Conservation (phyloP, 2,888 invertebrate genomes). For the Sisyra nigra region DNA sequence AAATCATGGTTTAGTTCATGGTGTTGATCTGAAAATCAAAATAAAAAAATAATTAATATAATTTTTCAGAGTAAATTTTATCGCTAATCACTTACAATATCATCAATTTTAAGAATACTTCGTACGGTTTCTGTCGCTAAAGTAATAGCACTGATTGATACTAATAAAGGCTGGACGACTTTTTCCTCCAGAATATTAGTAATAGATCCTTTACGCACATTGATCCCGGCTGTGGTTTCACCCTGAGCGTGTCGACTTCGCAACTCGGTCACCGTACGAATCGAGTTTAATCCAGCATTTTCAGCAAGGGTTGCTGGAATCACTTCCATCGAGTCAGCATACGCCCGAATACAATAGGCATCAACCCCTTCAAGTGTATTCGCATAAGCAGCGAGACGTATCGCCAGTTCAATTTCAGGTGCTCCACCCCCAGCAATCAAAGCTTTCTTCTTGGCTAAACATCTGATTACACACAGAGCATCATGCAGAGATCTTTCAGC, state of each 20-base stretch:
- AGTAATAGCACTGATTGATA: slow-evolving; percentile 82
- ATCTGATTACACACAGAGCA: slow-evolving; percentile 82
- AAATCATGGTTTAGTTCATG: slow-evolving; percentile 8
- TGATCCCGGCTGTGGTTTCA: slow-evolving; percentile 80
- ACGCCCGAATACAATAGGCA: slow-evolving; percentile 89
- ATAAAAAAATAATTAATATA: background rate
- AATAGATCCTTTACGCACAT: slow-evolving; percentile 90
- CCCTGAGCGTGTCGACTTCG: slow-evolving; percentile 84
- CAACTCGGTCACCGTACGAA: slow-evolving; percentile 82
- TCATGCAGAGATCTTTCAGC: slow-evolving; percentile 72
- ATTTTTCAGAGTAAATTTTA: slow-evolving; percentile 9
- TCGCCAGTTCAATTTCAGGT: slow-evolving; percentile 88
- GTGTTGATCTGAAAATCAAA: slow-evolving; percentile 10
- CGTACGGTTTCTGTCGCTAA: slow-evolving; percentile 94
- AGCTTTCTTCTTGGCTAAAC: slow-evolving; percentile 85
- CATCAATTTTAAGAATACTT: slow-evolving; percentile 97
- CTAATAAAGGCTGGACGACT: slow-evolving; percentile 93
- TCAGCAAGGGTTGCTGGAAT: slow-evolving; percentile 84
- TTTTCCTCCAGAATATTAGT: slow-evolving; percentile 95
- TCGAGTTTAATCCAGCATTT: slow-evolving; percentile 45
- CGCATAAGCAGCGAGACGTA: slow-evolving; percentile 65
- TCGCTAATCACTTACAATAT: slow-evolving; percentile 93
- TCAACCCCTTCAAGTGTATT: slow-evolving; percentile 80
- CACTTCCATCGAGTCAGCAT: slow-evolving; percentile 89
- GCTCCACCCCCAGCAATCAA: slow-evolving; percentile 94